These are phyloP conservation scores for Drosophila sp. DNA, from an alignment of 1,140 invertebrate species.

Conservation along the genomic window DNA sequence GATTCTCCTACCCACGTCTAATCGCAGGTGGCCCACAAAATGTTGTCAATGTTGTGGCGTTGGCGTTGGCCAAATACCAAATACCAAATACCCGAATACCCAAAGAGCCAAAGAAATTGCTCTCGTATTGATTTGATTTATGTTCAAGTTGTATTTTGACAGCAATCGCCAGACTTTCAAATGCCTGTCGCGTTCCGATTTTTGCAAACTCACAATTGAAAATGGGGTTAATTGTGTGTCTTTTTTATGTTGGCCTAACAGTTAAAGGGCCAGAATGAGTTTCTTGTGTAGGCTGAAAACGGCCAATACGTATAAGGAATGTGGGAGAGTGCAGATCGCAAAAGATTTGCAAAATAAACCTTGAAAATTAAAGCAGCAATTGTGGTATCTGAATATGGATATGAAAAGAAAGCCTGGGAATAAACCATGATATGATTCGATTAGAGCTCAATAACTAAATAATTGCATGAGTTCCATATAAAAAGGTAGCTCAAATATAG, in stretches of 20 bases:
- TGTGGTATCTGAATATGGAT: slow-evolving; percentile 31
- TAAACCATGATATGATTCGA: slow-evolving; percentile 9
- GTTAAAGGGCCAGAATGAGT: slow-evolving; percentile 37
- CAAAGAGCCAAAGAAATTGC: slow-evolving; percentile 56
- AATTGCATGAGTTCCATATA: slow-evolving; percentile 4
- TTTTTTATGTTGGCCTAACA: slow-evolving; percentile 35
- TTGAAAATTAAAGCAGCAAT: slow-evolving; percentile 32
- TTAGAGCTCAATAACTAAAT: slow-evolving; percentile 16
- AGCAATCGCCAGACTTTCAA: slow-evolving; percentile 59
- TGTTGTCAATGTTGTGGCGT: slow-evolving; percentile 32
- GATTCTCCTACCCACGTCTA: slow-evolving; percentile 52
- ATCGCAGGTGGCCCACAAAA: slow-evolving; percentile 63
- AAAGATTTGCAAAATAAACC: slow-evolving; percentile 37
- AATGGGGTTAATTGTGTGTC: slow-evolving; percentile 74
- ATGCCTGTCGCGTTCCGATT: slow-evolving; percentile 32
- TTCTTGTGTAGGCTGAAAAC: slow-evolving; percentile 44
- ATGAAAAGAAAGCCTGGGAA: slow-evolving; percentile 39
- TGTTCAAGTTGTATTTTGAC: slow-evolving; percentile 62
- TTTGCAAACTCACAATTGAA: slow-evolving; percentile 61
- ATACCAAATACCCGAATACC: slow-evolving; percentile 1
- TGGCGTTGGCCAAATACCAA: slow-evolving; percentile 19
- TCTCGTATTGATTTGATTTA: slow-evolving; percentile 64
- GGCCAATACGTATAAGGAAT: slow-evolving; percentile 3
- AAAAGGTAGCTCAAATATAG: background rate
- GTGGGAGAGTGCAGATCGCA: slow-evolving; percentile 4